A percentile compares a stretch with the other conserved stretches of the same genome.
phyloP scores from a whole-genome alignment of 1,140 invertebrate species.

The Conopomorpha cramerella region DNA sequence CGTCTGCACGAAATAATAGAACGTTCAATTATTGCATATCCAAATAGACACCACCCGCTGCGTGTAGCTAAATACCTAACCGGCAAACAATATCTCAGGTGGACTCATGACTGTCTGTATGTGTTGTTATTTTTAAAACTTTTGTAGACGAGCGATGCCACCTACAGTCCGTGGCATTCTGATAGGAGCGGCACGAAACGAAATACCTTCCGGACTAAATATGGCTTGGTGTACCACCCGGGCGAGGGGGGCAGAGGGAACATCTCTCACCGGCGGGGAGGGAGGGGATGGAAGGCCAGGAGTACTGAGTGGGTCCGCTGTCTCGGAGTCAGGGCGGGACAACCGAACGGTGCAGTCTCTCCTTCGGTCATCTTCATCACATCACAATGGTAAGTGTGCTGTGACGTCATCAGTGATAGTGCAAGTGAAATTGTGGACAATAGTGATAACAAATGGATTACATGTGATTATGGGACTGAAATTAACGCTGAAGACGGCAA shows the following conservation, averaged over 20 bases:
- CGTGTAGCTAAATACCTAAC: no score
- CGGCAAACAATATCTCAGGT: no score
- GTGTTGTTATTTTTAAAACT: no score
- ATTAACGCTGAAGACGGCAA: conserved; percentile 9
- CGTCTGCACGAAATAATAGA: no score
- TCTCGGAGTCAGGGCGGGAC: conserved; percentile 54
- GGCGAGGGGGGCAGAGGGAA: conserved; percentile 6
- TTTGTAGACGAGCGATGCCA: no score
- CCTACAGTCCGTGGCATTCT: no score
- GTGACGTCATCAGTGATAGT: conserved; percentile 13
- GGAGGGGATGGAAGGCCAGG: conserved; percentile 22
- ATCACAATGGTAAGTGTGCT: conserved; percentile 49
- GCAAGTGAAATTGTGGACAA: conserved; percentile 10
- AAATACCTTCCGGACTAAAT: conserved; percentile 51
- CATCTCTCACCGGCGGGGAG: no score
- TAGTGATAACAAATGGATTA: conserved; percentile 11
- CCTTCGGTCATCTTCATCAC: conserved; percentile 42
- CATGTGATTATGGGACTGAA: conserved; percentile 7
- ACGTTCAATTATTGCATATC: no score
- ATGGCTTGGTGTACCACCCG: conserved; percentile 30
- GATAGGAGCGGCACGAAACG: no score
- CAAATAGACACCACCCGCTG: no score
- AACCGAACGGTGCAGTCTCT: conserved; percentile 51
- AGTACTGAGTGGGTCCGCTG: conserved; percentile 16
- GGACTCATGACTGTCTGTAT: no score